Conservation (phyloP, 2,113 vertebrate genomes). For the Carassius gibelio region DNA sequence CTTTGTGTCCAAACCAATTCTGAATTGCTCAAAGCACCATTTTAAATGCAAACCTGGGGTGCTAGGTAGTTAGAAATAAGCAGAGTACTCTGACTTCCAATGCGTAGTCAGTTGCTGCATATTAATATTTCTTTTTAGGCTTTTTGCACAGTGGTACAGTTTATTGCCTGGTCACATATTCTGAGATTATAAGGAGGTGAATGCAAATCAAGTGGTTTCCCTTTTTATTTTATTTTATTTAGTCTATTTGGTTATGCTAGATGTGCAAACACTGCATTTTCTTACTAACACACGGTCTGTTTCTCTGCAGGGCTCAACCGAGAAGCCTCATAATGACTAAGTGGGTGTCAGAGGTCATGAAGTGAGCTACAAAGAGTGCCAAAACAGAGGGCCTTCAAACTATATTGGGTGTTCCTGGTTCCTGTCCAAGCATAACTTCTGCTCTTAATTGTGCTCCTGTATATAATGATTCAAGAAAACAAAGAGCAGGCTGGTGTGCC, state of each 20-base stretch:
- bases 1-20: too few species aligned
- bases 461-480: conserved; percentile 7
- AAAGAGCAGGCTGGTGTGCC: conserved; percentile 58
- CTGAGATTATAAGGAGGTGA: background rate
- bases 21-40: background rate
- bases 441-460: conserved; percentile 33
- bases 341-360: conserved; percentile 39
- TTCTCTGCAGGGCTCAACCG: conserved; percentile 78
- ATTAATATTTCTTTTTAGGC: too few species aligned
- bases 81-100: background rate
- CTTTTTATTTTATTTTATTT: background rate
- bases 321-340: conserved; percentile 89
- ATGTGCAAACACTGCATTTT: background rate
- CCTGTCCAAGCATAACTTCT: conserved; percentile 3
- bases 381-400: conserved; percentile 21
- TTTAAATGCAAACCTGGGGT: background rate
- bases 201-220: background rate
- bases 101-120: background rate
- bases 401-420: conserved; percentile 26
- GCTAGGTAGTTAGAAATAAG: background rate
- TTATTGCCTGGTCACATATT: background rate
- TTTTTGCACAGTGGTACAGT: background rate
- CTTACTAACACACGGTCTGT: conserved; percentile 27
- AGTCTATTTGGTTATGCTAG: background rate
- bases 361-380: conserved; percentile 11